Evolutionary conservation across 2,888 invertebrate species (phyloP).

Genomic region (Colostygia pectinataria): DNA sequence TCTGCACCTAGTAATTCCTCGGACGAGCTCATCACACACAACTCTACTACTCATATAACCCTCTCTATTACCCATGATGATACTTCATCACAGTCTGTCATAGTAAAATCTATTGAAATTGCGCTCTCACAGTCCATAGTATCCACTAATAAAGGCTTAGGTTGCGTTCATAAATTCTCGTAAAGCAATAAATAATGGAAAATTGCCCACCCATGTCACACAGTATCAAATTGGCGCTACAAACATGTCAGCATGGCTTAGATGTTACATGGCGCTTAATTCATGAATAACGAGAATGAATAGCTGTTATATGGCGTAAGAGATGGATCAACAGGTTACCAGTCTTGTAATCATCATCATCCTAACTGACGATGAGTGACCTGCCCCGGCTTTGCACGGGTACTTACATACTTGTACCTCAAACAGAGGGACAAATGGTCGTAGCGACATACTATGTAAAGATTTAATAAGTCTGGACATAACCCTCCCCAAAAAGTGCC

Average conservation of each 20-base stretch:
- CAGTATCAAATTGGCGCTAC: constrained; percentile 64
- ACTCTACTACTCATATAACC: no score
- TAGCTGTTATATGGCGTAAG: constrained; percentile 23
- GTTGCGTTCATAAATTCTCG: constrained; percentile 62
- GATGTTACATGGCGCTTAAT: constrained; percentile 32
- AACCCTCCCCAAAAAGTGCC: no score
- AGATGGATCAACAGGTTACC: constrained; percentile 33
- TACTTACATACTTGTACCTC: no score
- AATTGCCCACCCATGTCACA: constrained; percentile 73
- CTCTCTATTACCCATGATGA: not conserved
- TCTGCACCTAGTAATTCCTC: no score
- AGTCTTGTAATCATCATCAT: constrained; percentile 6
- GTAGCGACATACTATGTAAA: no score
- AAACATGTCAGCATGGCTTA: constrained; percentile 46
- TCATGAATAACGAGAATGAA: constrained; percentile 33
- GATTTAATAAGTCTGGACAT: no score
- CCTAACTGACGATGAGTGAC: not conserved
- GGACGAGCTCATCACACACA: no score
- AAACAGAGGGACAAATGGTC: no score
- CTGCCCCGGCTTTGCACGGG: not conserved
- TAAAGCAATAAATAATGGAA: constrained; percentile 69
- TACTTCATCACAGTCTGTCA: constrained; percentile 13
- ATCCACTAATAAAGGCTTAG: constrained; percentile 57
- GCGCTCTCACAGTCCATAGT: constrained; percentile 22
- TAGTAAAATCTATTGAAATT: constrained; percentile 21